These are phyloP conservation scores for Heterodera filipjevi DNA, from an alignment of 2,888 invertebrate species.

Conservation along the genomic window DNA sequence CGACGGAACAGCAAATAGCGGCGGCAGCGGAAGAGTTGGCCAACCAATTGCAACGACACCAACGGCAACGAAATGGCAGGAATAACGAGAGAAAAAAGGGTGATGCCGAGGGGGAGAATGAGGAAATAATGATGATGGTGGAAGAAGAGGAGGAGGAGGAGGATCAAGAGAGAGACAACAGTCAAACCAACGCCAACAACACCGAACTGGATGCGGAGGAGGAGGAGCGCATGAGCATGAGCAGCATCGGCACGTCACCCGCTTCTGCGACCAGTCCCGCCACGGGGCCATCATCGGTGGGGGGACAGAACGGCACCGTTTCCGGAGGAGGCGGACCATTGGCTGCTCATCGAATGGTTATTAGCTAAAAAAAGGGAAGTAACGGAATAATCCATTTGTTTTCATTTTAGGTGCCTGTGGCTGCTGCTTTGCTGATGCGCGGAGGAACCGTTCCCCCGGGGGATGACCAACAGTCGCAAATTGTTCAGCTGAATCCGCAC, in stretches of 20 bases:
- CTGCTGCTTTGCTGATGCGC: not conserved
- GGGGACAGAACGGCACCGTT: not conserved
- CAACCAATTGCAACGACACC: slow-evolving; percentile 2
- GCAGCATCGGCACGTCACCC: slow-evolving; percentile 9
- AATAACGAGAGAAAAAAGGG: not conserved
- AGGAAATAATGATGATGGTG: not conserved
- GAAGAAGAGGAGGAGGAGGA: not conserved
- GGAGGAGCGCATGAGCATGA: not conserved
- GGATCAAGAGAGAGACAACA: not conserved
- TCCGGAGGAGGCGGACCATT: not conserved
- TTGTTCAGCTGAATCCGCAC: not conserved
- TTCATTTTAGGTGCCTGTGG: not conserved
- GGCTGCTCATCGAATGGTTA: slow-evolving; percentile 10
- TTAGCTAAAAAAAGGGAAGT: too few species aligned
- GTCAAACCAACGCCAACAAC: not conserved
- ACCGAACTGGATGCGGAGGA: not conserved
- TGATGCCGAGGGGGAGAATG: not conserved
- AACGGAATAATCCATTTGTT: not conserved
- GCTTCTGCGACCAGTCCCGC: slow-evolving; percentile 5
- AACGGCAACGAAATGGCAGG: too few species aligned
- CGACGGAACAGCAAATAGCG: slow-evolving; percentile 4
- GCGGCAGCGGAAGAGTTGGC: not conserved
- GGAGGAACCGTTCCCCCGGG: not conserved
- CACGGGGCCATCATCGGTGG: not conserved
- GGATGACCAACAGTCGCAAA: not conserved